Base-by-base conservation (phyloP, 2,888 invertebrate species). In the Acrobasis consociella region DNA sequence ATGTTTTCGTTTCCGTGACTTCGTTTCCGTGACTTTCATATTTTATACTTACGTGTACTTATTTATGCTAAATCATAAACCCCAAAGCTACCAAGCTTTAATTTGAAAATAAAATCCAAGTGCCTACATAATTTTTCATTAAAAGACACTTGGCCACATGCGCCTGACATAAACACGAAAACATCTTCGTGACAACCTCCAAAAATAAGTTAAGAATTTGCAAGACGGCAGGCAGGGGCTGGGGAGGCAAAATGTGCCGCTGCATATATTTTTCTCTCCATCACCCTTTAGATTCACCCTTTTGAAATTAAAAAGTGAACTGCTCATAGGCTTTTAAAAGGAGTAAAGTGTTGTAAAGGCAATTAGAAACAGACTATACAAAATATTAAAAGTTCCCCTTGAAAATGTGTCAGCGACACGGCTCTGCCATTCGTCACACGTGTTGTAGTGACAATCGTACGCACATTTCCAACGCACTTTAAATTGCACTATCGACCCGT, bases 361-460 rank as follows among this genome's bases (percentile, higher is more conserved):
- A 86, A 87, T 88, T 88, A 85, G 83, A 82, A 85, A 82, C 87
- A 87, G 86, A 82, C 82, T 79, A 56, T 56, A 80, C 80, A 82
- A 84, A 85, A 83, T 87, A 85, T 86, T 86, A 86, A 87, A 87
- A 82, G 75, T 78, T 77, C 83, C 86, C 87, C 83, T 78, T 72
- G 75, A 67, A 68, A 77, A 78, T 75, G 73, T 83, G 85, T 81
- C 80, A 74, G 67, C 69, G 69, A 72, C 83, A 84, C 66, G 68
- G 71, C 69, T 65, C 63, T 39, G 68, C 75, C 77, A 83, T 86
- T 84, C 81, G 85, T 85, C 80, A 85, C 75, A 76, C 71, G 67
- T 71, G 65, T 66, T 71, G 72, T 72, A 63, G 71, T 71, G 73
- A 76, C 78, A 74, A 77, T 78, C 74, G 70, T 76, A 72, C 73